Evolutionary conservation across 2,113 vertebrate species (phyloP), one percentile per base, ranked within the genome.

Genomic region (Leptobrachium ailaonicum): DNA sequence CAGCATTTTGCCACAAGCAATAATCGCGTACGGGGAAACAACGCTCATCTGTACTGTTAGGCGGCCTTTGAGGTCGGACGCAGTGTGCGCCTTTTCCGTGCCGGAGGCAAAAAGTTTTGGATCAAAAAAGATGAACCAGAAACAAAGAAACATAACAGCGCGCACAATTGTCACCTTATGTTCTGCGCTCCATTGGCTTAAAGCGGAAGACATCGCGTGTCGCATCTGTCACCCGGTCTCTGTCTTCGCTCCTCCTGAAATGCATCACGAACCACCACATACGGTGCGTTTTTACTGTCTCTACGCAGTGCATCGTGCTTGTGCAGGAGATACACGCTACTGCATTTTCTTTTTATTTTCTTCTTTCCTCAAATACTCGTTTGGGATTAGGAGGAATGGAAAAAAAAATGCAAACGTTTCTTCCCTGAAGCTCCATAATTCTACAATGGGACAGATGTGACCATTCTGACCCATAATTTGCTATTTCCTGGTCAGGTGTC

Each of bases 31-130:
- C 82, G 83, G 20, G 80, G 79, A 83, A 73, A 82, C 85, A 86
- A 84, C 20, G 20, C 20, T 88, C 85, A 0, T 45, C 73, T 86
- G 86, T 84, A 75, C 76, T 85, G 84, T 77, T 60, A 87, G 88
- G 76, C 75, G 62, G 84, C 77, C 86, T 85, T 84, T 86, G 82
- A 75, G 79, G 83, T 87, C 82, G 85, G 66, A 86, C 85, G 82
- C 78, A 83, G 0, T 0, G 60, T 87, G 85, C 85, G 85, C 79
- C 64, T 75, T 66, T 83, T 79, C 47, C 71, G 10, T 0, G 71
- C 83, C 83, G 1, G 58, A 76, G 78, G 88, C 71, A 75, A 56
- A 75, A 56, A 41, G 47, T 7, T 47, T 32, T 6, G 64, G 85
- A 83, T 79, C 71, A 63, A 79, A 79, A 60, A 2, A 32, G 20